A percentile compares a stretch with the other conserved stretches of the same genome.
Conservation (phyloP, 2,113 vertebrate genomes). For the Thryonomys swinderianus region DNA sequence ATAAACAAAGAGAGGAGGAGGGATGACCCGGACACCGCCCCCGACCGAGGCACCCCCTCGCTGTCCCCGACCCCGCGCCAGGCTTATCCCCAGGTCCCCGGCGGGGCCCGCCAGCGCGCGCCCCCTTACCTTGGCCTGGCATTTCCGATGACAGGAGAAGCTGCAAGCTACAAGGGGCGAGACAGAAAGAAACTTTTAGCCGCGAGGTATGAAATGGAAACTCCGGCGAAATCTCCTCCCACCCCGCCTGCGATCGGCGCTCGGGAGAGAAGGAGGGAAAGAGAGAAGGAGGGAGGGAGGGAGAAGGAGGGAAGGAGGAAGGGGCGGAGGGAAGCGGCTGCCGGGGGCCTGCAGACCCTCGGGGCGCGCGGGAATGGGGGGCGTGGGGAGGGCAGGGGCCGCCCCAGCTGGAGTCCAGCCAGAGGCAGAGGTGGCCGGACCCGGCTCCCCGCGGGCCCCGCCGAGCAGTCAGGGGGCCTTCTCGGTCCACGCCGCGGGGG, state of each 20-base stretch:
- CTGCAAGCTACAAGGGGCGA: constrained; percentile 90
- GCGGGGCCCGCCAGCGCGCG: background rate
- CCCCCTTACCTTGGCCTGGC: constrained; percentile 94
- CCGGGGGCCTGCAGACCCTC: constrained; percentile 23
- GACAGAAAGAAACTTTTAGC: constrained; percentile 80
- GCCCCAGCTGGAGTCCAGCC: background rate
- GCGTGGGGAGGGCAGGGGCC: background rate
- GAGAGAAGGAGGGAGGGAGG: background rate
- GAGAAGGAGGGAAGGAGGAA: background rate
- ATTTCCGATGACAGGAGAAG: constrained; percentile 94
- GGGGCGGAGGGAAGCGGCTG: constrained; percentile 18
- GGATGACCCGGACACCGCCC: constrained; percentile 51
- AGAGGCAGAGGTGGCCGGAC: constrained; percentile 44
- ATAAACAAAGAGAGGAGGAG: constrained; percentile 75
- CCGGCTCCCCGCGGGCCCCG: constrained; percentile 25
- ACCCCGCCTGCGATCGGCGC: constrained; percentile 53
- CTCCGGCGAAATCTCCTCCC: constrained; percentile 80
- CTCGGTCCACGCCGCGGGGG: background rate
- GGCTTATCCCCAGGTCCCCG: background rate
- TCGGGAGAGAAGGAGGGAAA: background rate
- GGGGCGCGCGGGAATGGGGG: background rate
- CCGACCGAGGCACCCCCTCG: background rate
- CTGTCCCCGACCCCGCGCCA: background rate
- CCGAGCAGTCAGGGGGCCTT: background rate
- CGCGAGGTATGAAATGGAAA: constrained; percentile 82